Evolutionary conservation across 2,888 invertebrate species (phyloP), one percentile per base, ranked within the genome.

Genomic region (Macrostomum cliftonense): DNA sequence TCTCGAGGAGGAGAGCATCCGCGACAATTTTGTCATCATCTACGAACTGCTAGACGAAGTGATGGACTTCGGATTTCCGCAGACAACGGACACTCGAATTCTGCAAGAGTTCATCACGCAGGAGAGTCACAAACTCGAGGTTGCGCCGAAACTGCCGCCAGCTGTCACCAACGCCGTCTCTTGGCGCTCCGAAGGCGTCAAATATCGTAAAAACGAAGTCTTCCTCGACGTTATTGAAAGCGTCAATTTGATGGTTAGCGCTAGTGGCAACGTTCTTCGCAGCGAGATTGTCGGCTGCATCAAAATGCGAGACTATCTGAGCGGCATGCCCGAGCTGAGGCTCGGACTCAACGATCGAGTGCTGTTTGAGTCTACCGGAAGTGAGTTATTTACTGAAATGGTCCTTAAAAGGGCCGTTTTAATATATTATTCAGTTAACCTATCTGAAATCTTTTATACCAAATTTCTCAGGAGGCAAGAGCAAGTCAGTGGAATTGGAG

Each of bases 81-180:
- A 95, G 71, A 95, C 93, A 1, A 95, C 95, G 1, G 95, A 95
- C 63, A 88, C 87, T 61, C 91, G 91, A 73, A 95, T 95, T 53
- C 72, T 95, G 28, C 93, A 95, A 70, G 93, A 95, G 74, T 76
- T 28, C 62, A 95, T 95, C 43, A 93, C 93, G 0, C 93, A 95
- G 67, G 95, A 97, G 70, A 89, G 93, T 2, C 91, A 95, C 68
- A 93, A 93, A 68, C 73, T 95, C 37, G 93, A 95, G 73, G 82
- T 91, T 64, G 88, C 89, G 60, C 87, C 89, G 0, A 77, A 91
- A 45, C 91, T 93, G 53, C 95, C 95, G 0, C 83, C 89, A 79
- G 93, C 95, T 17, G 93, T 97, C 9, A 97, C 95, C n/a, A 95
- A 97, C 73, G 95, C 95, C 1, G 95, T 95, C 0, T 93, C 93